Conservation (phyloP, 2,113 vertebrate genomes). For the Cheilinus undulatus region DNA sequence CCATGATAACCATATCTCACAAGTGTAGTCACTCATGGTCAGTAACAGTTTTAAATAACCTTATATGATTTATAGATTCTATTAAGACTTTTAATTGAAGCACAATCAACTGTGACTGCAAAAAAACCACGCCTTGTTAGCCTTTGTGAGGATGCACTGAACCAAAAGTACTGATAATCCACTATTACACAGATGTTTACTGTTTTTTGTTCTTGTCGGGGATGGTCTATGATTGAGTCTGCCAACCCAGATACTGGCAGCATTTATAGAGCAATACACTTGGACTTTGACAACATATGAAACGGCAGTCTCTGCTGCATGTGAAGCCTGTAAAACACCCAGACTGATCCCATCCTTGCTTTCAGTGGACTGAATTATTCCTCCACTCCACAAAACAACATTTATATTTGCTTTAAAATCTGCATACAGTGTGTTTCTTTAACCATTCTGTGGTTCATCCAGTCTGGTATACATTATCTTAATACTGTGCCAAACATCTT, state of each 20-base stretch:
- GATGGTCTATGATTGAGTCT: conserved; percentile 41
- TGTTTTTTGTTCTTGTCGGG: conserved; percentile 44
- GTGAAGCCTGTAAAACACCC: conserved; percentile 25
- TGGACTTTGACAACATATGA: conserved; percentile 28
- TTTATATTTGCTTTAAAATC: conserved; percentile 46
- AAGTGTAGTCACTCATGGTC: conserved; percentile 18
- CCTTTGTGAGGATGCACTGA: conserved; percentile 61
- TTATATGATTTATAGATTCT: conserved; percentile 30
- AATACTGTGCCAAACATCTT: conserved; percentile 64
- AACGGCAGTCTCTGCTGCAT: conserved; percentile 39
- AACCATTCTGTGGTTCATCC: conserved; percentile 56
- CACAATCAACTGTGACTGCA: conserved; percentile 66
- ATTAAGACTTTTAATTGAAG: conserved; percentile 57
- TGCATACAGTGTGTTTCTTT: conserved; percentile 28
- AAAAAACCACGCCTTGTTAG: conserved; percentile 57
- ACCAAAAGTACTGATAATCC: conserved; percentile 63
- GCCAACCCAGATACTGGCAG: conserved; percentile 29
- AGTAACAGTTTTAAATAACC: conserved; percentile 19
- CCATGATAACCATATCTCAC: conserved; percentile 3
- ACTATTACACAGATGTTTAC: conserved; percentile 35
- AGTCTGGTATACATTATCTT: conserved; percentile 58
- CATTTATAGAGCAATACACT: conserved; percentile 72
- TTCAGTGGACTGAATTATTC: not conserved
- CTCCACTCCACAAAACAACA: conserved; percentile 16
- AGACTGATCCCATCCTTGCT: conserved; percentile 7